Evolutionary conservation across 2,113 vertebrate species (phyloP), one percentile per base, ranked within the genome.

Genomic region (Todiramphus chloris): DNA sequence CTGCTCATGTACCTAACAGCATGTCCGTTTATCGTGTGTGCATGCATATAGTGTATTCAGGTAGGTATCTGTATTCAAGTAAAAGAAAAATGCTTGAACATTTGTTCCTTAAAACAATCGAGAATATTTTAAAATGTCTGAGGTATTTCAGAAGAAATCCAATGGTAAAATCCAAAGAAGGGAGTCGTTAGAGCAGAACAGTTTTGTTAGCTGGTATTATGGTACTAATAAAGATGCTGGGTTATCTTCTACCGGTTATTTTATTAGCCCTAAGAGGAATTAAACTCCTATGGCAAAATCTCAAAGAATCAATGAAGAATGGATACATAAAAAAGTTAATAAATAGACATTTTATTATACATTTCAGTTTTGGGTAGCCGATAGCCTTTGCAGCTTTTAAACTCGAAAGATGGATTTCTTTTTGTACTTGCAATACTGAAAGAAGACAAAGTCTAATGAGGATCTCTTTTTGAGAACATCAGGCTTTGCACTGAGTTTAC

Each of bases 271-370:
- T 63, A 70, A 78, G 37, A 62, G 43, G 72, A 82, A 83, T 51
- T 50, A 63, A 51, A 58, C 25, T 91, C 51, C 46, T 46, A 55
- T 41, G 41, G 50, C 53, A 93, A 56, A 68, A 67, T 46, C 41
- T 74, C 79, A 64, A 14, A 58, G 74, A 84, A 78, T 63, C 46
- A 92, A 60, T 48, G 59, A 83, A 91, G 58, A 95, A 51, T 27
- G 94, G 48, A 41, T 78, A 60, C 55, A 39, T 59, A 44, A 33
- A 67, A 90, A 93, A 90, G 73, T 62, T 90, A 94, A 78, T 83
- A 88, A 90, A 88, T 64, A 83, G 68, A 69, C 14, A 35, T 67
- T 96, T 96, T 90, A 87, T 93, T 83, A 77, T 46, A 83, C 6
- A n/a, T 95, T 93, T 87, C 23, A 10, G 48, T 88, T 72, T 95